Conservation (phyloP, 2,113 vertebrate genomes). For the Caracal caracal region DNA sequence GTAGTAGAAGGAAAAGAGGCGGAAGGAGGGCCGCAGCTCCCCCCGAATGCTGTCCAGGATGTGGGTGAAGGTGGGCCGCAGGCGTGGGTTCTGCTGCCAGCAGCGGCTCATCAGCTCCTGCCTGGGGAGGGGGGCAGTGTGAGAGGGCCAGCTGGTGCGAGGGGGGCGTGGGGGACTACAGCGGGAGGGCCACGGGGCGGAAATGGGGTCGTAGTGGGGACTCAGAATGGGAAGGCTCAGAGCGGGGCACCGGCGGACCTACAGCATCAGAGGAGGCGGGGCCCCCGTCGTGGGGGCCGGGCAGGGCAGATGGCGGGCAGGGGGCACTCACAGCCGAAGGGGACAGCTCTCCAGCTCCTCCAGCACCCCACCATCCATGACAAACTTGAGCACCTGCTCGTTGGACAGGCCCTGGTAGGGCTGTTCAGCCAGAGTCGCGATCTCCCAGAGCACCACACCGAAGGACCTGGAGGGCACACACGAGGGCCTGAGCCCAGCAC, state of each 20-base stretch:
- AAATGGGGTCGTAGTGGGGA: background rate
- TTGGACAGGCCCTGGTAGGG: conserved; percentile 91
- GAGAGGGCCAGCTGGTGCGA: background rate
- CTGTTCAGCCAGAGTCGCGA: conserved; percentile 88
- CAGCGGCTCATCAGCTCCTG: conserved; percentile 87
- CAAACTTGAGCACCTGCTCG: conserved; percentile 89
- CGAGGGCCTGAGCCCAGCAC: background rate
- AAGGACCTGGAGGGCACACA: conserved; percentile 84
- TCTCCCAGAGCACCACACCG: conserved; percentile 90
- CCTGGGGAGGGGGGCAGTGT: conserved; percentile 62
- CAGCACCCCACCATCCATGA: conserved; percentile 86
- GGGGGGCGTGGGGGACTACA: too few species aligned
- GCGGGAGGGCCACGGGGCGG: background rate
- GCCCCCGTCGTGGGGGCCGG: background rate
- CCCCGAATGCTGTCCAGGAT: conserved; percentile 86
- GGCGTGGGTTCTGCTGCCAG: conserved; percentile 89
- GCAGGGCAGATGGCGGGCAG: background rate
- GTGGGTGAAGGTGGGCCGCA: conserved; percentile 85
- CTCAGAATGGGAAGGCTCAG: background rate
- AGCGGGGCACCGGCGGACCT: background rate
- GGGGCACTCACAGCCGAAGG: conserved; percentile 84
- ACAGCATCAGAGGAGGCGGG: background rate
- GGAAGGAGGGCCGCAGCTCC: conserved; percentile 83
- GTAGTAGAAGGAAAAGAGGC: conserved; percentile 86
- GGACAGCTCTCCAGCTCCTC: conserved; percentile 86